Conservation (phyloP, 2,113 vertebrate genomes). For the Shinisaurus crocodilurus region DNA sequence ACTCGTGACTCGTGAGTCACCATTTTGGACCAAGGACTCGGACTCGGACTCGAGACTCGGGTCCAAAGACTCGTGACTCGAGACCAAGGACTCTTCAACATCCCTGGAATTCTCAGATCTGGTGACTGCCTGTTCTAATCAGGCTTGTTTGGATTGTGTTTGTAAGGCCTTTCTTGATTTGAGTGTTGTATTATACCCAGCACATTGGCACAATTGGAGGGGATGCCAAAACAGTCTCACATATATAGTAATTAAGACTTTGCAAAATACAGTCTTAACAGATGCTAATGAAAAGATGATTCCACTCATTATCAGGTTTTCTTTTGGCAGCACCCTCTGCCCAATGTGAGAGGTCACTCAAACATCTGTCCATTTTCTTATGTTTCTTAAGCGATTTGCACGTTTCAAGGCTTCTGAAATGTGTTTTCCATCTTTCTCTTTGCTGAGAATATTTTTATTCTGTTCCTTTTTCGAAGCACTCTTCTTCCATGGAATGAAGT, state of each 20-base stretch:
- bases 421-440: conserved; percentile 12
- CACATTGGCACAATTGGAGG: neutral
- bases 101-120: neutral
- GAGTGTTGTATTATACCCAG: neutral
- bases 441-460: conserved; percentile 18
- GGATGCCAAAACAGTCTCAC: neutral
- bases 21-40: too few relatives aligned
- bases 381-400: conserved; percentile 10
- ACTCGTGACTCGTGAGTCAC: too few relatives aligned
- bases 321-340: neutral
- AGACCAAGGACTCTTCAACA: too few relatives aligned
- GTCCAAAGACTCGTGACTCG: too few relatives aligned
- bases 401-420: conserved; percentile 23
- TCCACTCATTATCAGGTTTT: neutral
- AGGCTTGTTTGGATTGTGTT: neutral
- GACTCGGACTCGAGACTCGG: too few relatives aligned
- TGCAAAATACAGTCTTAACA: conserved; percentile 1
- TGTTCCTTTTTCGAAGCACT: neutral
- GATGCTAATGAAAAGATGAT: conserved; percentile 14
- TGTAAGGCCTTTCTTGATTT: neutral
- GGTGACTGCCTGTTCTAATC: neutral
- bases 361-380: conserved; percentile 23
- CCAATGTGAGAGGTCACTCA: conserved; percentile 7
- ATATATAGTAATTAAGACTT: neutral
- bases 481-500: neutral